A percentile compares a stretch with the other conserved stretches of the same genome.
These are phyloP conservation scores for Leptodactylus fallax DNA, from an alignment of 2,797 vertebrate genomes.

Conservation along the genomic window DNA sequence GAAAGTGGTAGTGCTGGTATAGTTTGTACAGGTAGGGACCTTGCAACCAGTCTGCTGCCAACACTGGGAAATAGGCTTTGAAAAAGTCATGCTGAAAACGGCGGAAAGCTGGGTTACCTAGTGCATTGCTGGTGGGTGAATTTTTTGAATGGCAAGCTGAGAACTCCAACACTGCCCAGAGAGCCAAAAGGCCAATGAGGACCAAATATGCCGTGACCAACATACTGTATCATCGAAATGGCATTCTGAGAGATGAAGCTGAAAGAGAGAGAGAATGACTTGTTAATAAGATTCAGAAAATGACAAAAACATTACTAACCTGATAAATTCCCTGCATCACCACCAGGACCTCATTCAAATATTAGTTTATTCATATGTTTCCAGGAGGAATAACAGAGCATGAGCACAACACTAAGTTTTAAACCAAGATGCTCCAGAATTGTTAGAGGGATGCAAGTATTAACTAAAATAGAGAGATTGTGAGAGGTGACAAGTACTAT, in stretches of 20 bases:
- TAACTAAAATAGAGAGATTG: too few species aligned
- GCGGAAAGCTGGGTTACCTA: conserved; percentile 89
- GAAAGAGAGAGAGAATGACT: not conserved
- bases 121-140: conserved; percentile 71
- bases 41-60: conserved; percentile 94
- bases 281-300: not conserved
- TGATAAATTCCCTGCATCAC: too few species aligned
- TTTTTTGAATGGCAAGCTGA: conserved; percentile 81
- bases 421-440: too few species aligned
- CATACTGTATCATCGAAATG: conserved; percentile 76
- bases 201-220: conserved; percentile 86
- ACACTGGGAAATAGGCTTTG: conserved; percentile 86
- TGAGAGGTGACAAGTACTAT: too few species aligned
- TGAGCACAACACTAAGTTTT: too few species aligned
- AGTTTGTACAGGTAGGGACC: conserved; percentile 95
- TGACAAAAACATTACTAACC: too few species aligned
- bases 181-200: conserved; percentile 79
- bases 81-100: conserved; percentile 87
- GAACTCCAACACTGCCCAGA: conserved; percentile 84
- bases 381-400: too few species aligned
- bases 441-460: too few species aligned
- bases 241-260: conserved; percentile 54
- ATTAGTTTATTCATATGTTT: too few species aligned
- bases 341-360: too few species aligned
- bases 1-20: conserved; percentile 91